Conservation (phyloP, 2,113 vertebrate species). For the Acrocephalus arundinaceus region DNA sequence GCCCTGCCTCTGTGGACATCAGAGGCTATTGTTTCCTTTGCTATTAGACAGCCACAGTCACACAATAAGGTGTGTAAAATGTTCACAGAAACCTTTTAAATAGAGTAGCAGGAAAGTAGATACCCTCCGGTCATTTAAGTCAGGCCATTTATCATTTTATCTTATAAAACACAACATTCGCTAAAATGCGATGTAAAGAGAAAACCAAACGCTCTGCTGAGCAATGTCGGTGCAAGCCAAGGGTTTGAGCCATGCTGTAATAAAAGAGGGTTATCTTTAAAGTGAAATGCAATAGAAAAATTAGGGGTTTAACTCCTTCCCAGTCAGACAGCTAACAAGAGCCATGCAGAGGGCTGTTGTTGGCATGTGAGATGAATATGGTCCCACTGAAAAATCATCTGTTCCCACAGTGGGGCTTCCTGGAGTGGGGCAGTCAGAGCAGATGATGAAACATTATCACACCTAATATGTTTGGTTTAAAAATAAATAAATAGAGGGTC, state of each 20-base stretch:
- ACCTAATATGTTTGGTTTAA: not conserved
- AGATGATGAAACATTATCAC: not conserved
- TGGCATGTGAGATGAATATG: not conserved
- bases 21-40: constrained; percentile 59
- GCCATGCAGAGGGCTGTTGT: not conserved
- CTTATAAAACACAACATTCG: constrained; percentile 31
- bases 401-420: not conserved
- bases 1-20: constrained; percentile 56
- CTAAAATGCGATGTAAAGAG: constrained; percentile 28
- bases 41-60: constrained; percentile 40
- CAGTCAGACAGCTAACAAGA: not conserved
- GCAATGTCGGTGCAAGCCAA: not conserved
- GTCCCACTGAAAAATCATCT: not conserved
- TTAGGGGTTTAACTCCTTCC: constrained; percentile 31
- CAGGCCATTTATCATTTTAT: constrained; percentile 66
- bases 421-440: not conserved
- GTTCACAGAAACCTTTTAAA: constrained; percentile 66
- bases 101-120: constrained; percentile 27
- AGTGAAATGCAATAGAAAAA: not conserved
- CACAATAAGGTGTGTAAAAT: constrained; percentile 53
- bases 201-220: constrained; percentile 31
- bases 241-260: not conserved
- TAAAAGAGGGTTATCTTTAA: constrained; percentile 3
- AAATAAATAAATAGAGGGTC: not conserved
- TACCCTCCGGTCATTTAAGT: constrained; percentile 55